Base-by-base conservation (phyloP, 2,888 invertebrate genomes). In the Trichopria drosophilae region DNA sequence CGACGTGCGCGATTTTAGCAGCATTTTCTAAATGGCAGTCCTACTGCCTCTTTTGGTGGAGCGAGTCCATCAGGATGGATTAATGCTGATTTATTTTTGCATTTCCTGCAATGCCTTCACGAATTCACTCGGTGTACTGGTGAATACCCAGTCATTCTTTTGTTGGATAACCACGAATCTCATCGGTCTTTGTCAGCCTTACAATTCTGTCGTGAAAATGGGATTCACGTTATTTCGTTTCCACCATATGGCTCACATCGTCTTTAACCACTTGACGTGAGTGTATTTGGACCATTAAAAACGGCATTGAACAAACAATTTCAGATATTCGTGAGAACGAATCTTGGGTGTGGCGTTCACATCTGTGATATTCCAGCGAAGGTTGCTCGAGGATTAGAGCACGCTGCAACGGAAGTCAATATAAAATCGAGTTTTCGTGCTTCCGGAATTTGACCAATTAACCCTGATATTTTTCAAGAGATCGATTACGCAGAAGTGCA, bases 351-450 rank as follows among this genome's bases (percentile, higher is more conserved):
- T 42, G 54, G 26, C 3, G 60, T 64, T 32, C 56, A 54, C 10
- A 42, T 50, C 1, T 58, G 29, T 39, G 53, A 62, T 41, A n/a
- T 61, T 4, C 31, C 31, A 6, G 6, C 31, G 4, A 9, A 13
- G 4, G 4, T 31, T 31, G 31, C 31, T 9, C 31, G 31, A 4
- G 31, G 13, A 9, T 15, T 31, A 13, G 31, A 31, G 15, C 4
- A 13, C 9, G 31, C 13, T 31, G 31, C 31, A 4, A 31, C 34
- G n/a, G 76, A 77, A 10, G 51, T 67, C 65, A 57, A 76, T 63
- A 66, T 77, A 66, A 60, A 53, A 55, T 51, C 57, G 13, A 65
- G 65, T 37, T 71, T 69, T 49, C 35, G 43, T 48, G 53, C 59
- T 41, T 58, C 63, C 22, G n/a, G 68, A 16, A 69, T 68, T 26